Percentiles rank a stretch among this genome's conserved stretches.
These are phyloP conservation scores for Thalassarche chlororhynchos DNA, from an alignment of 2,113 vertebrate genomes.

Conservation along the genomic window DNA sequence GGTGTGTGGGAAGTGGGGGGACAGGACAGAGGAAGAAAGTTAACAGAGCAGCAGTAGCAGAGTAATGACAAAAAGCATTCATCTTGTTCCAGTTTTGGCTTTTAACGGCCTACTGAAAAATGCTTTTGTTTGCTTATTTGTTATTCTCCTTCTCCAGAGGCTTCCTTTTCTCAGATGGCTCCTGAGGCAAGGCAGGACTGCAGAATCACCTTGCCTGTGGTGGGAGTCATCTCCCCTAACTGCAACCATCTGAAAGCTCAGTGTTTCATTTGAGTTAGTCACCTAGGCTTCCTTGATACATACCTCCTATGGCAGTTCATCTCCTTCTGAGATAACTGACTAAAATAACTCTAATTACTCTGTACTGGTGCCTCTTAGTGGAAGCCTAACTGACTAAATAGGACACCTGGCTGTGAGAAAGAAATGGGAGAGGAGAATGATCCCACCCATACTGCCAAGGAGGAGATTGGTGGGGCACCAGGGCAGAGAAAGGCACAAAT, in stretches of 20 bases:
- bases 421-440: background rate
- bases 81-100: background rate
- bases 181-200: background rate
- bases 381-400: background rate
- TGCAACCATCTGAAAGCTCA: background rate
- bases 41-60: background rate
- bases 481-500: background rate
- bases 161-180: background rate
- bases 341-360: background rate
- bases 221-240: background rate
- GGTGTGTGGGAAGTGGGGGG: accelerated
- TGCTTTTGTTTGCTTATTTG: background rate
- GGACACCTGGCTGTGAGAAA: background rate
- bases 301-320: background rate
- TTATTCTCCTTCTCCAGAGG: background rate
- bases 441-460: too few relatives aligned
- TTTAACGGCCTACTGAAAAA: background rate
- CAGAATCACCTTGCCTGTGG: background rate
- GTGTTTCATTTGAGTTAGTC: background rate
- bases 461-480: background rate
- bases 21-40: accelerated
- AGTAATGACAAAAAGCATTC: background rate
- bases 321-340: background rate
- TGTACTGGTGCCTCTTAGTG: background rate
- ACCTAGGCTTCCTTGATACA: background rate